These are phyloP conservation scores for Tetanocera ferruginea DNA, from an alignment of 2,888 invertebrate species.

Conservation along the genomic window DNA sequence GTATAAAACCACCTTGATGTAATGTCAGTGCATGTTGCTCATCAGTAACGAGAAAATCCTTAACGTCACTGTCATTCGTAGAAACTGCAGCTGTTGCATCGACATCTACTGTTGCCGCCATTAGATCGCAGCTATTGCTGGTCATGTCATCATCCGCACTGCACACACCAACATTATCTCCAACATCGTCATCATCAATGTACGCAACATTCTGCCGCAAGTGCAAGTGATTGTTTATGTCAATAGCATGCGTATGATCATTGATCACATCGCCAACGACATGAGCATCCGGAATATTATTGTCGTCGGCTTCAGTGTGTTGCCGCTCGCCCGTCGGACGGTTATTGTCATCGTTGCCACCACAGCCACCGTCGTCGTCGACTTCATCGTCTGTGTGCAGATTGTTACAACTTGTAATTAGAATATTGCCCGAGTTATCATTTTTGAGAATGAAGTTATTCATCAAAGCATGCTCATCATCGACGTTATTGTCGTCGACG, in stretches of 20 bases:
- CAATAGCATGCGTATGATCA: conserved; percentile 34
- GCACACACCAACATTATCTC: not conserved
- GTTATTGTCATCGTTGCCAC: conserved; percentile 37
- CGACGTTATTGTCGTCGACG: conserved; percentile 36
- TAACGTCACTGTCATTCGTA: not conserved
- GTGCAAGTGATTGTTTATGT: conserved; percentile 30
- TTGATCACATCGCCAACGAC: conserved; percentile 20
- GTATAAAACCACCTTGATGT: not conserved
- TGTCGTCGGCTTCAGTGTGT: not conserved
- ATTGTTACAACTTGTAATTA: conserved; percentile 33
- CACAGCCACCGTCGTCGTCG: conserved; percentile 25
- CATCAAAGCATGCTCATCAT: conserved; percentile 36
- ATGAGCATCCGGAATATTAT: not conserved
- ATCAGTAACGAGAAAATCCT: conserved; percentile 10
- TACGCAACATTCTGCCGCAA: conserved; percentile 11
- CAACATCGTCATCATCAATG: conserved; percentile 35
- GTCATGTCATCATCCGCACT: not conserved
- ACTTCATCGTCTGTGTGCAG: conserved; percentile 15
- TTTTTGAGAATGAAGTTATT: conserved; percentile 38
- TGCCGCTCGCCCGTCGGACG: not conserved
- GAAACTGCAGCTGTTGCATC: not conserved
- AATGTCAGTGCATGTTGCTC: not conserved
- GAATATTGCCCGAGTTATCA: conserved; percentile 23
- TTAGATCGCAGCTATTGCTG: not conserved
- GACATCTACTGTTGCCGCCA: not conserved